Conservation (phyloP, 2,888 invertebrate genomes). For the Pollenia amentaria region DNA sequence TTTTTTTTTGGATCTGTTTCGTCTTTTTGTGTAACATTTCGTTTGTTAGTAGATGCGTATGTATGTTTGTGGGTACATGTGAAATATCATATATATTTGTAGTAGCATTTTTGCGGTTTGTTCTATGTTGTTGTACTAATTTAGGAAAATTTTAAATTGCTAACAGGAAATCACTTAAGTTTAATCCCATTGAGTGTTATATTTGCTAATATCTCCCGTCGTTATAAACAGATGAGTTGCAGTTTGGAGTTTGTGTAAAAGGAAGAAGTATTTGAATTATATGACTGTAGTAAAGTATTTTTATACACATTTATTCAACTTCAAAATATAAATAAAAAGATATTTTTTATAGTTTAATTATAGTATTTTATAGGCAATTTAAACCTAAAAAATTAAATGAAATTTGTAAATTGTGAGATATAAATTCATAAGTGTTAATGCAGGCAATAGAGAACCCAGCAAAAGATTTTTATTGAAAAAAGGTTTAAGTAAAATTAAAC, state of each 20-base stretch:
- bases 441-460: background rate
- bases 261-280: conserved; percentile 3
- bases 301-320: background rate
- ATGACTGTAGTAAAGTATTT: conserved; percentile 37
- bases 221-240: conserved; percentile 12
- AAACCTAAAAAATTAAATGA: conserved; percentile 4
- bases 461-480: background rate
- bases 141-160: conserved; percentile 74
- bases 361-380: conserved; percentile 57
- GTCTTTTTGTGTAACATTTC: conserved; percentile 37
- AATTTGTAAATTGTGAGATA: conserved; percentile 13
- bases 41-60: conserved; percentile 17
- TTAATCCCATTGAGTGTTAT: conserved; percentile 73
- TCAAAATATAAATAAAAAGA: background rate
- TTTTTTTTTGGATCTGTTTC: background rate
- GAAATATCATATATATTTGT: conserved; percentile 18
- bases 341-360: conserved; percentile 45
- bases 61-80: background rate
- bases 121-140: conserved; percentile 72
- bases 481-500: too few species aligned
- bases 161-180: conserved; percentile 74
- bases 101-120: conserved; percentile 56
- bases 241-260: conserved; percentile 4
- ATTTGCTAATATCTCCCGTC: conserved; percentile 53
- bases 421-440: background rate